phyloP scores from a whole-genome alignment of 2,797 vertebrate genomes.

The Acanthurus tractus region DNA sequence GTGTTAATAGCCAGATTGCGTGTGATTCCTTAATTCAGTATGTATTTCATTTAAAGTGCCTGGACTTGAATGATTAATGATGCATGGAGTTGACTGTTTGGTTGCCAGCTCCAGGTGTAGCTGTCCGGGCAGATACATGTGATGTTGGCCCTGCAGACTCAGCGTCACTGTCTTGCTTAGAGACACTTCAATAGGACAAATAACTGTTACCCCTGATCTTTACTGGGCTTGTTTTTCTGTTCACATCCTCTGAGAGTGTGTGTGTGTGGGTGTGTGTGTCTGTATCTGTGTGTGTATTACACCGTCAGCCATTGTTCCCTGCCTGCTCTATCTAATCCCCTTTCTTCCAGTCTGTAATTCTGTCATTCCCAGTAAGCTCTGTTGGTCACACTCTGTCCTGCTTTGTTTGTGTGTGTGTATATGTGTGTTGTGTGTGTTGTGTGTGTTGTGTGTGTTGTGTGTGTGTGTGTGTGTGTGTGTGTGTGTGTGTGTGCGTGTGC shows the following conservation, averaged over 20 bases:
- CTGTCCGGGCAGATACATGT: slow-evolving; percentile 23
- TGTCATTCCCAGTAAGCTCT: slow-evolving; percentile 66
- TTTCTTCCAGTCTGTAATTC: slow-evolving; percentile 76
- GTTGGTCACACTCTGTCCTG: slow-evolving; percentile 55
- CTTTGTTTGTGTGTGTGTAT: slow-evolving; percentile 31
- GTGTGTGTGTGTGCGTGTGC: slow-evolving; percentile 1
- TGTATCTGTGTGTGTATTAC: slow-evolving; percentile 18
- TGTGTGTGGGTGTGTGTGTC: not conserved
- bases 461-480: slow-evolving; percentile 13
- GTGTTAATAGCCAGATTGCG: slow-evolving; percentile 1
- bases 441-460: slow-evolving; percentile 31
- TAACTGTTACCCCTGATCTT: slow-evolving; percentile 8
- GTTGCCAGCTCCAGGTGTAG: slow-evolving; percentile 35
- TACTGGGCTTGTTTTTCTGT: slow-evolving; percentile 35
- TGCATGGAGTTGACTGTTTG: not conserved
- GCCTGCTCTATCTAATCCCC: slow-evolving; percentile 68
- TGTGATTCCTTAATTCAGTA: slow-evolving; percentile 10
- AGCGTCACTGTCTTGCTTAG: slow-evolving; percentile 2
- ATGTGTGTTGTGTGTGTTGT: slow-evolving; percentile 32
- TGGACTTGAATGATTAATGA: slow-evolving; percentile 34
- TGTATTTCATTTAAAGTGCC: slow-evolving; percentile 18
- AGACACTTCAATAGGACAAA: slow-evolving; percentile 2
- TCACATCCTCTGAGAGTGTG: slow-evolving; percentile 17
- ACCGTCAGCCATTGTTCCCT: slow-evolving; percentile 62
- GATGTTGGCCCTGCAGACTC: not conserved